Conservation (phyloP, 2,113 vertebrate species). For the Amphiprion ocellaris region DNA sequence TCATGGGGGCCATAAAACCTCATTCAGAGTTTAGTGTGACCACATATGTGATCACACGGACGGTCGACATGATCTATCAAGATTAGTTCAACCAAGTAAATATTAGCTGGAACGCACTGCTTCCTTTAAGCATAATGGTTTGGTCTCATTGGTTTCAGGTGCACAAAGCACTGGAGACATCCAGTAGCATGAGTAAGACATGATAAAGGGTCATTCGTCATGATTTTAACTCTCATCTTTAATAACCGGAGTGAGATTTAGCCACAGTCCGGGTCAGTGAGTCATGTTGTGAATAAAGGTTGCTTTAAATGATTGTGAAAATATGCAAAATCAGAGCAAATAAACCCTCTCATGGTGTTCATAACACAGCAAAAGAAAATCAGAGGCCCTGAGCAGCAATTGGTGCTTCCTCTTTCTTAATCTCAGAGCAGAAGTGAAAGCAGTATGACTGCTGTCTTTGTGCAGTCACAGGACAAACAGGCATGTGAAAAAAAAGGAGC, state of each 20-base stretch:
- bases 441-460: slow-evolving; percentile 65
- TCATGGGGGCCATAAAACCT: slow-evolving; percentile 28
- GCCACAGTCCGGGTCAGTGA: not conserved
- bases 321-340: slow-evolving; percentile 1
- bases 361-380: slow-evolving; percentile 19
- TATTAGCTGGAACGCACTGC: not conserved
- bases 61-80: not conserved
- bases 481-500: slow-evolving; percentile 35
- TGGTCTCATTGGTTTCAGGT: not conserved
- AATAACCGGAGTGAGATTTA: slow-evolving; percentile 1
- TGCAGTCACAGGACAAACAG: slow-evolving; percentile 69
- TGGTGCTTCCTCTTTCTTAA: slow-evolving; percentile 73
- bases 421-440: slow-evolving; percentile 84
- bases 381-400: slow-evolving; percentile 20
- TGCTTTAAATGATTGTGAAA: not conserved
- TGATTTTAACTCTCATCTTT: not conserved
- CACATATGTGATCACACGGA: not conserved
- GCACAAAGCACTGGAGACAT: not conserved
- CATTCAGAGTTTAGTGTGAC: slow-evolving; percentile 16
- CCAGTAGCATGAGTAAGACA: not conserved
- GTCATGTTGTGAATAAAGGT: not conserved
- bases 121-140: not conserved
- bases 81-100: not conserved
- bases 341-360: not conserved
- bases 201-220: slow-evolving; percentile 4